phyloP scores from a whole-genome alignment of 2,888 invertebrate genomes.

The Ariolimax columbianus region DNA sequence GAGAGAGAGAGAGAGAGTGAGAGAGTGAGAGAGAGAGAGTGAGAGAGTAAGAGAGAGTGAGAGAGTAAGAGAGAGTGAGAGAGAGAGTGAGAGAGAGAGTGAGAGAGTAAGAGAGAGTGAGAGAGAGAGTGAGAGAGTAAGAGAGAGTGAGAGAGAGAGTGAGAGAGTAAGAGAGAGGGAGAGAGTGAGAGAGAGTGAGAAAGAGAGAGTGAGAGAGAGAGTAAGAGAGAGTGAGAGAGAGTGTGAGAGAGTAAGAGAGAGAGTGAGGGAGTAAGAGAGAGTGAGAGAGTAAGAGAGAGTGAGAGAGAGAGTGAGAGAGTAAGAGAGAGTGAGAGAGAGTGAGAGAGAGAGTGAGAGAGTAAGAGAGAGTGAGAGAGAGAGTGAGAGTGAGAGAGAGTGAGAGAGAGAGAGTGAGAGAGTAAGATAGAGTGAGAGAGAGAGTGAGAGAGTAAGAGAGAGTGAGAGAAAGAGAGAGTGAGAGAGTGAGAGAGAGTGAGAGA shows the following conservation, averaged over 20 bases:
- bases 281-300: no score
- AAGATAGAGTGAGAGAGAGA: constrained; percentile 6
- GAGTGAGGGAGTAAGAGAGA: no score
- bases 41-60: background rate
- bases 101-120: background rate
- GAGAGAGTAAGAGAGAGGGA: background rate
- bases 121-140: background rate
- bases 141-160: background rate
- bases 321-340: no score
- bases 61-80: constrained; percentile 5
- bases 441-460: background rate
- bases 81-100: constrained; percentile 5
- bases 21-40: background rate
- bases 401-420: constrained; percentile 10
- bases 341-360: no score
- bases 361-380: no score
- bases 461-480: constrained; percentile 12
- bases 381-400: background rate
- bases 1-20: constrained; percentile 3
- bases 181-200: no score
- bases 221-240: background rate
- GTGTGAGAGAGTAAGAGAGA: background rate
- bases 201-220: no score
- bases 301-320: no score
- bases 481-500: background rate